These are phyloP conservation scores for Opisthocomus hoazin DNA, from an alignment of 2,113 vertebrate genomes.

Conservation along the genomic window DNA sequence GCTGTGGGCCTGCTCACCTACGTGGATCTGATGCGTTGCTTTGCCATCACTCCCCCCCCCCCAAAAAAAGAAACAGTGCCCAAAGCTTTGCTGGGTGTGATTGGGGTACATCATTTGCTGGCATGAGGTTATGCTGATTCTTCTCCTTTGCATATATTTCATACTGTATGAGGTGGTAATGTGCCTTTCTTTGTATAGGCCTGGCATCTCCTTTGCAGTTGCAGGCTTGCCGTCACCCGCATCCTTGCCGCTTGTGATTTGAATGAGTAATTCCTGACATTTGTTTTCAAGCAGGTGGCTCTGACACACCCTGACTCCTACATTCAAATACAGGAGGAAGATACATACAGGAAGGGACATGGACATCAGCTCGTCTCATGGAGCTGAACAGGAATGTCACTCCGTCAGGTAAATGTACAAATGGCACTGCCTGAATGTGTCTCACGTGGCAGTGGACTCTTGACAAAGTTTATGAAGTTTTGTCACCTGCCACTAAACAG, in stretches of 20 bases:
- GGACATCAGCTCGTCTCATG: not conserved
- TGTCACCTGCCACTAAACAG: not conserved
- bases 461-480: not conserved
- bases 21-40: not conserved
- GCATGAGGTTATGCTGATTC: not conserved
- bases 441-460: not conserved
- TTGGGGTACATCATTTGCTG: not conserved
- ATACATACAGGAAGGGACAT: not conserved
- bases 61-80: not conserved
- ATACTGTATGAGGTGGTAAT: not conserved
- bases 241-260: not conserved
- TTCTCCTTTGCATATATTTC: not conserved
- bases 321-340: not conserved
- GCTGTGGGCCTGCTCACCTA: not conserved
- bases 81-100: not conserved
- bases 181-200: not conserved
- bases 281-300: constrained; percentile 5
- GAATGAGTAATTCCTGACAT: not conserved
- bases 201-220: not conserved
- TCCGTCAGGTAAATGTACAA: not conserved
- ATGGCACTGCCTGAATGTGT: not conserved
- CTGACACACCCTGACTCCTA: not conserved
- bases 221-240: not conserved
- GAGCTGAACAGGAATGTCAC: not conserved
- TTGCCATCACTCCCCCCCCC: not conserved